phyloP scores from a whole-genome alignment of 2,888 invertebrate genomes.

The Stenodera caucasica region DNA sequence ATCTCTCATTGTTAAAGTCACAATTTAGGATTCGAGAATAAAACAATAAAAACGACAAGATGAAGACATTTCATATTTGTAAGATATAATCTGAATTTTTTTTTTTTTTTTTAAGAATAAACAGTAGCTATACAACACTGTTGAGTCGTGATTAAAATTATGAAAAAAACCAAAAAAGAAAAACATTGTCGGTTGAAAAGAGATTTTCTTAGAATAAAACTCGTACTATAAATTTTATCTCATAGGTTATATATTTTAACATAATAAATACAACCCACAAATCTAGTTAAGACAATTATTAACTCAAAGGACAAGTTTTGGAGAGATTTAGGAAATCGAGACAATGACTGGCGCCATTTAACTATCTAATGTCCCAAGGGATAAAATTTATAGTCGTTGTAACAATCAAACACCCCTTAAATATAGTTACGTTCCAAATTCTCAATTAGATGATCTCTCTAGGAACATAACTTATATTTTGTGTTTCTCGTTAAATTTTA shows the following conservation, averaged over 20 bases:
- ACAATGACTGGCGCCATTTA: not conserved
- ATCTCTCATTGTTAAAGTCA: too few species aligned
- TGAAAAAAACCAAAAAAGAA: not conserved
- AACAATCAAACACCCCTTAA: too few species aligned
- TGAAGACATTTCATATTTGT: not conserved
- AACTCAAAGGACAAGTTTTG: not conserved
- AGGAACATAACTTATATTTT: too few species aligned
- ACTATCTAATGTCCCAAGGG: not conserved
- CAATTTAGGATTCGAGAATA: not conserved
- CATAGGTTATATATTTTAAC: not conserved
- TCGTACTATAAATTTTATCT: conserved; percentile 23
- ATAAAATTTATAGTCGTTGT: too few species aligned
- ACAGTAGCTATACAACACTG: not conserved
- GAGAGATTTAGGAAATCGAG: not conserved
- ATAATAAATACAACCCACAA: conserved; percentile 23
- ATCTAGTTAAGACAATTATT: conserved; percentile 23
- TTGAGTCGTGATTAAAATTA: conserved; percentile 5
- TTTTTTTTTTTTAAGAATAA: not conserved
- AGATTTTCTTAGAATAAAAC: not conserved
- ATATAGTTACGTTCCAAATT: too few species aligned
- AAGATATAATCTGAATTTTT: not conserved
- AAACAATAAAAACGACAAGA: not conserved
- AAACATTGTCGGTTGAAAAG: not conserved
- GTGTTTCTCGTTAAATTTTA: not conserved
- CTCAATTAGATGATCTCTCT: too few species aligned